phyloP scores from a whole-genome alignment of 2,797 vertebrate species.

The Xiphorhynchus erythropygius region DNA sequence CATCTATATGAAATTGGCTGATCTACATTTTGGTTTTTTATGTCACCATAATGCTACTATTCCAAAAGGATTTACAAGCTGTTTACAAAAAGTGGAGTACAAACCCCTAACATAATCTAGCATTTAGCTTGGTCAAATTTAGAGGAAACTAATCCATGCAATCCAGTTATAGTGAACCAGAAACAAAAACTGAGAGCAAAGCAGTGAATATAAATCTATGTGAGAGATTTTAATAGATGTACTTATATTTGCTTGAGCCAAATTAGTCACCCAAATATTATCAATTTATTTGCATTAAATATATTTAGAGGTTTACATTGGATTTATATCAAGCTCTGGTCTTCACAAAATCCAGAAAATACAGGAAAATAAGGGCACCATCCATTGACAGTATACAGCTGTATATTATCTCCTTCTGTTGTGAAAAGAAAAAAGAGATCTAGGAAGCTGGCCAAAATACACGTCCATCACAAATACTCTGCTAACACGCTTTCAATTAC shows the following conservation, averaged over 20 bases:
- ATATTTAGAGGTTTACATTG: slow-evolving; percentile 8
- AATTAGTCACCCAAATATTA: not conserved
- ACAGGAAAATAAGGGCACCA: not conserved
- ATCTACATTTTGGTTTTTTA: slow-evolving; percentile 36
- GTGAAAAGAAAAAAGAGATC: not conserved
- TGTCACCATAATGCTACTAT: slow-evolving; percentile 28
- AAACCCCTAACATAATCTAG: not conserved
- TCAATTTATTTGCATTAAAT: slow-evolving; percentile 1
- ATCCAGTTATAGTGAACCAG: not conserved
- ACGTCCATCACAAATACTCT: not conserved
- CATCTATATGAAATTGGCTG: slow-evolving; percentile 31
- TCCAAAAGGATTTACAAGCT: slow-evolving; percentile 60
- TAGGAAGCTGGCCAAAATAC: slow-evolving; percentile 8
- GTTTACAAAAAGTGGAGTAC: slow-evolving; percentile 36
- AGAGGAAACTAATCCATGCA: slow-evolving; percentile 41
- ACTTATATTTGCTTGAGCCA: not conserved
- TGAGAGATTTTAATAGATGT: not conserved
- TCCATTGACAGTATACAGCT: not conserved
- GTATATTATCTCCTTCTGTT: not conserved
- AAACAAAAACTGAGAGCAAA: not conserved
- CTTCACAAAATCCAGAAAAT: not conserved
- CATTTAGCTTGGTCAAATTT: not conserved
- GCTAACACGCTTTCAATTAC: not conserved
- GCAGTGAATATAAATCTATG: not conserved
- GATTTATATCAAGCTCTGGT: not conserved